phyloP scores from a whole-genome alignment of 2,888 invertebrate species.

The Phengaris arion region DNA sequence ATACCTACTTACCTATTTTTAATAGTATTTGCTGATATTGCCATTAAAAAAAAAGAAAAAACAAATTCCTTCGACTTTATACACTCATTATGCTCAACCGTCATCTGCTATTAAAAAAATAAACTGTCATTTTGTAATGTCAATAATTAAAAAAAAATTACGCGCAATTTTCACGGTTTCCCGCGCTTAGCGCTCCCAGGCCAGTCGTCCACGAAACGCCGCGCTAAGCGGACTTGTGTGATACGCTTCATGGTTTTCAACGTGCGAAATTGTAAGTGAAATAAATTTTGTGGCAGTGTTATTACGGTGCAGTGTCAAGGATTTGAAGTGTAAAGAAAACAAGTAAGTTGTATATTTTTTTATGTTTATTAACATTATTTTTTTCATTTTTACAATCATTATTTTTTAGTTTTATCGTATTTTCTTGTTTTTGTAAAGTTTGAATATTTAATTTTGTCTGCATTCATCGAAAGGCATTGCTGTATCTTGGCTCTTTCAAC shows the following conservation, averaged over 20 bases:
- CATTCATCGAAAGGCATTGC: neutral
- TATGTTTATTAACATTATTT: too few species aligned
- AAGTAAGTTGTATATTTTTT: neutral
- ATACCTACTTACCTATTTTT: too few species aligned
- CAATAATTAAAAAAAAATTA: neutral
- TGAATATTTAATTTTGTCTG: neutral
- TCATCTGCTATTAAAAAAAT: neutral
- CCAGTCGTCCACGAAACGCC: neutral
- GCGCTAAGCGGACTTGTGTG: neutral
- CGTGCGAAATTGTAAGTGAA: constrained; percentile 12
- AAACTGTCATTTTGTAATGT: neutral
- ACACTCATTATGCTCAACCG: neutral
- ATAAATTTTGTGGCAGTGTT: constrained; percentile 12
- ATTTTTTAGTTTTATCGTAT: neutral
- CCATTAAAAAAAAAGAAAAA: too few species aligned
- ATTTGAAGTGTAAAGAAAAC: neutral
- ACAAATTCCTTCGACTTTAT: neutral
- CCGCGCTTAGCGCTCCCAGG: constrained; percentile 24
- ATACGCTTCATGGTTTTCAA: neutral
- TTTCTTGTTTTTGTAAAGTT: neutral
- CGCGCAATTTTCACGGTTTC: constrained; percentile 24
- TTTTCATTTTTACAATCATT: too few species aligned
- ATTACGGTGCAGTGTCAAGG: neutral
- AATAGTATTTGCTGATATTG: too few species aligned
- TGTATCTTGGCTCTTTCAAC: too few species aligned